Evolutionary conservation across 2,797 vertebrate species (phyloP), one percentile per base, ranked within the genome.

Genomic region (Ctenosaura bakeri): DNA sequence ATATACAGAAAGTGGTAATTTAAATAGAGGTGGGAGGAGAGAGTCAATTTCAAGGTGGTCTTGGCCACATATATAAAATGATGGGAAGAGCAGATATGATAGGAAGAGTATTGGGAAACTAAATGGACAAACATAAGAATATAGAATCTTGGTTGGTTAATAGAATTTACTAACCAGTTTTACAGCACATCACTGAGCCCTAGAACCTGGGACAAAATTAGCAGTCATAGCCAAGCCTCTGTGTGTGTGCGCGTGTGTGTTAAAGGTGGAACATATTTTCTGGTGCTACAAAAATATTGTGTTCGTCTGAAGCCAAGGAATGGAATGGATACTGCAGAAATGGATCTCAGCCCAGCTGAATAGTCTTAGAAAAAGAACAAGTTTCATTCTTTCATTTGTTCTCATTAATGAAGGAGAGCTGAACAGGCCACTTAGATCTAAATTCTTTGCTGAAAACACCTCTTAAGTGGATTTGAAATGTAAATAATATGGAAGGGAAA

Each of bases 261-360:
- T 86, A 54, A 95, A 95, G 93, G 90, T 92, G 92, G 89, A 90
- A 86, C 92, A 95, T 74, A 94, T 95, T 96, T 97, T 96, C 90
- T 87, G 91, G 94, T 93, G 86, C 91, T 96, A 94, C 79, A 94
- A 96, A 97, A 97, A 94, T 95, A 95, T 66, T 95, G 0, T 0
- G 54, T 94, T 94, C 95, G 93, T 91, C 87, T 95, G 92, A 94
- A 95, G 89, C 92, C 93, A 90, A 93, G 89, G 95, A 94, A 92
- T 92, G 90, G 93, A 96, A 95, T 92, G 62, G 91, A 93, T 95
- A 95, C 87, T 91, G 79, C 86, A 9, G 92, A 94, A 93, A 85
- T 94, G 91, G 93, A 93, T 88, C 86, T 94, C 92, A 94, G 93
- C 93, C 94, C 93, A 94, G 92, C 93, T 94, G 87, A 86, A 92